Percentiles rank a stretch among this genome's conserved stretches.
Conservation (phyloP, 2,113 vertebrate species). For the Brachyistius frenatus region DNA sequence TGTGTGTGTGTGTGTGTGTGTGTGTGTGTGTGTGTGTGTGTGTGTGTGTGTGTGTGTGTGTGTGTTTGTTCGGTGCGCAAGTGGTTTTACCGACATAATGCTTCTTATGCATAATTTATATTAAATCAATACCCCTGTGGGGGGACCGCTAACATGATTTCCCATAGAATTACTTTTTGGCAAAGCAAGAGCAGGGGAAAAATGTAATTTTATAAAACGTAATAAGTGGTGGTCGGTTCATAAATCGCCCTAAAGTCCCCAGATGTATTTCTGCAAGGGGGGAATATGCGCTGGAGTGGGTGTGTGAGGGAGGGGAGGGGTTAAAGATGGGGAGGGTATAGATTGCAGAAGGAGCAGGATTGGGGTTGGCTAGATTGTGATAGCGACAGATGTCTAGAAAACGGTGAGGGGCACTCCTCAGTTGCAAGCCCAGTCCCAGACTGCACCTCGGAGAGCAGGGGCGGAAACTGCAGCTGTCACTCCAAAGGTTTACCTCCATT, state of each 20-base stretch:
- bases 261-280: conserved; percentile 19
- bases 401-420: conserved; percentile 73
- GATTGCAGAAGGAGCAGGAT: conserved; percentile 67
- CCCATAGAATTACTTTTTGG: neutral
- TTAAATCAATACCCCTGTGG: conserved; percentile 19
- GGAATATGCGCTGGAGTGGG: conserved; percentile 37
- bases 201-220: neutral
- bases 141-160: conserved; percentile 3
- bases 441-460: conserved; percentile 79
- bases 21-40: no score
- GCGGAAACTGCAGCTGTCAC: conserved; percentile 82
- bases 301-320: conserved; percentile 66
- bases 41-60: no score
- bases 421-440: conserved; percentile 64
- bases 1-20: neutral
- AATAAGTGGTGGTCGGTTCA: conserved; percentile 13
- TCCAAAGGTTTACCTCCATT: conserved; percentile 65
- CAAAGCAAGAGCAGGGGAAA: neutral
- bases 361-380: conserved; percentile 74
- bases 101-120: conserved; percentile 51
- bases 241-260: neutral
- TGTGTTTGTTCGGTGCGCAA: neutral
- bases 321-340: conserved; percentile 70
- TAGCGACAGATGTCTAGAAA: conserved; percentile 84
- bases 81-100: conserved; percentile 42